phyloP scores from a whole-genome alignment of 1,140 invertebrate species.

The Zaprionus lachaisei region DNA sequence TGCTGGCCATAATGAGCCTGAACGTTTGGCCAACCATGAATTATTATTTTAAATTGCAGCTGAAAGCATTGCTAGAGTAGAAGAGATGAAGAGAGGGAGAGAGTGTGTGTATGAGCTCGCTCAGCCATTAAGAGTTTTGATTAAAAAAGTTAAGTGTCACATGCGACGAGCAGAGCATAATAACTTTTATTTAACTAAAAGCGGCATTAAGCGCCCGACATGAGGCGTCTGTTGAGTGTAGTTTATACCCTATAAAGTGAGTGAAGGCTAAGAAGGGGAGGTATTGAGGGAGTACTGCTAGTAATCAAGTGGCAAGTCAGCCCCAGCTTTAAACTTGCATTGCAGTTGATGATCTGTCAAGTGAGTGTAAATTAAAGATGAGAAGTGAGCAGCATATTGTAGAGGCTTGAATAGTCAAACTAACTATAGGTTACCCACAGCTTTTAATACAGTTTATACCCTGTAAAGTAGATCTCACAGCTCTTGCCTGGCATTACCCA shows the following conservation, averaged over 20 bases:
- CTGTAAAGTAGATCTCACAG: too few relatives aligned
- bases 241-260: not conserved
- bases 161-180: slow-evolving; percentile 12
- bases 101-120: not conserved
- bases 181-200: slow-evolving; percentile 47
- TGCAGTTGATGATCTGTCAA: too few relatives aligned
- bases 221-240: not conserved
- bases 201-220: not conserved
- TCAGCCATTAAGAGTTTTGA: slow-evolving; percentile 40
- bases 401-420: too few relatives aligned
- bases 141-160: slow-evolving; percentile 64
- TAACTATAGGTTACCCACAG: too few relatives aligned
- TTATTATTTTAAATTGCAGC: slow-evolving; percentile 46
- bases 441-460: too few relatives aligned
- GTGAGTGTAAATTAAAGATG: too few relatives aligned
- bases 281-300: too few relatives aligned
- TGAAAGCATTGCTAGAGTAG: slow-evolving; percentile 12
- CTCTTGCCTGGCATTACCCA: too few relatives aligned
- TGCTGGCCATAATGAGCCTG: slow-evolving; percentile 44
- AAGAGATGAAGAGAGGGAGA: not conserved
- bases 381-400: too few relatives aligned
- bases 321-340: too few relatives aligned
- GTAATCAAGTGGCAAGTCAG: too few relatives aligned
- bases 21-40: slow-evolving; percentile 48
- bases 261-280: too few relatives aligned